Evolutionary conservation across 2,797 vertebrate genomes (phyloP).

Genomic region (Gallinago stenura): DNA sequence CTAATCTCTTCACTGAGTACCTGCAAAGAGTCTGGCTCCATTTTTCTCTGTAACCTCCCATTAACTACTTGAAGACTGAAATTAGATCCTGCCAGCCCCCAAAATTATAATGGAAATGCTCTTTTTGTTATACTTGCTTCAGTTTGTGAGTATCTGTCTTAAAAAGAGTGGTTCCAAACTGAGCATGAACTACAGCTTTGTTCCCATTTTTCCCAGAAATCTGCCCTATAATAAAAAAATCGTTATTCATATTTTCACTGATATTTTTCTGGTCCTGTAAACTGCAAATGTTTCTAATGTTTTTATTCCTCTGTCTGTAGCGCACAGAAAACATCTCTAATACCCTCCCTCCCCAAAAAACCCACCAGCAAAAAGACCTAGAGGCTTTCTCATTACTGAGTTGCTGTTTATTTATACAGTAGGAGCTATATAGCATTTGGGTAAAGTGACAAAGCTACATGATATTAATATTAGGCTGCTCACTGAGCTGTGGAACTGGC

Average conservation of each 20-base stretch:
- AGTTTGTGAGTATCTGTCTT: neutral
- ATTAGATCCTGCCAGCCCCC: neutral
- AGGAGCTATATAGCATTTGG: constrained; percentile 39
- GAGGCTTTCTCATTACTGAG: neutral
- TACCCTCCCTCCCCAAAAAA: neutral
- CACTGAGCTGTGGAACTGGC: constrained; percentile 39
- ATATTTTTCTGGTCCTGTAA: neutral
- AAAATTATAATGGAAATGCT: neutral
- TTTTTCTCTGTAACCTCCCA: neutral
- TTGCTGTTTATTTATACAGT: constrained; percentile 14
- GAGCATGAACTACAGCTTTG: neutral
- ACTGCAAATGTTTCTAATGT: neutral
- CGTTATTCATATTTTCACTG: neutral
- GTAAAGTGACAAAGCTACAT: constrained; percentile 57
- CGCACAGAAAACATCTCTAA: neutral
- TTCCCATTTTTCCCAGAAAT: neutral
- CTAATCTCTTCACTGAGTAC: neutral
- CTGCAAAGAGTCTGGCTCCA: neutral
- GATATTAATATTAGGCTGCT: constrained; percentile 60
- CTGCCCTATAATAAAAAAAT: neutral
- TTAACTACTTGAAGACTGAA: neutral
- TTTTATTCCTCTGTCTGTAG: neutral
- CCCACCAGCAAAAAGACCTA: neutral
- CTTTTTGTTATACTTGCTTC: neutral
- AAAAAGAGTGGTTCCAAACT: neutral